phyloP scores from a whole-genome alignment of 2,797 vertebrate genomes.

The Heterohyrax brucei region DNA sequence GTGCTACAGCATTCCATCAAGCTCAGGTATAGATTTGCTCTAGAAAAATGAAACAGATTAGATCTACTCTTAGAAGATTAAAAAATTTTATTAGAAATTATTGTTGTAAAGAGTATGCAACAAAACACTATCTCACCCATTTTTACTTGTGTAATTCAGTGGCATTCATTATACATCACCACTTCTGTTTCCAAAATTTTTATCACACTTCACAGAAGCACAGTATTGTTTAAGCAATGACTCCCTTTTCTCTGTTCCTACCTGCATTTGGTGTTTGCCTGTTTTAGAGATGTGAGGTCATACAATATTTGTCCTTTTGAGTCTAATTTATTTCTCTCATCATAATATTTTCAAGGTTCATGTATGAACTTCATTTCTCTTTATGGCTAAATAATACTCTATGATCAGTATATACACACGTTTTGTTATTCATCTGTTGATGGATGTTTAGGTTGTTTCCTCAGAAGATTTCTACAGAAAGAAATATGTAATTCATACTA shows the following conservation, averaged over 20 bases:
- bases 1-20: slow-evolving; percentile 13
- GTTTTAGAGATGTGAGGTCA: not conserved
- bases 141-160: not conserved
- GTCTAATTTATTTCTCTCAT: not conserved
- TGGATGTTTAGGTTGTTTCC: not conserved
- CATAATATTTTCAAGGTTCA: not conserved
- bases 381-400: not conserved
- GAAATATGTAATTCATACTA: not conserved
- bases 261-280: not conserved
- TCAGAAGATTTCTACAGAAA: slow-evolving; percentile 16
- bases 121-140: not conserved
- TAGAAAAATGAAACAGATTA: slow-evolving; percentile 49
- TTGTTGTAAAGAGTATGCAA: not conserved
- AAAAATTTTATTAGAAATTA: not conserved
- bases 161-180: not conserved
- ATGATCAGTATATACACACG: not conserved
- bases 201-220: not conserved
- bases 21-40: slow-evolving; percentile 8
- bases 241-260: not conserved
- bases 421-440: not conserved
- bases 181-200: not conserved
- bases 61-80: not conserved
- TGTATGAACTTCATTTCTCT: not conserved
- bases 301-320: not conserved
- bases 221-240: not conserved